phyloP scores from a whole-genome alignment of 2,113 vertebrate species.

The Aspidoscelis tigris region DNA sequence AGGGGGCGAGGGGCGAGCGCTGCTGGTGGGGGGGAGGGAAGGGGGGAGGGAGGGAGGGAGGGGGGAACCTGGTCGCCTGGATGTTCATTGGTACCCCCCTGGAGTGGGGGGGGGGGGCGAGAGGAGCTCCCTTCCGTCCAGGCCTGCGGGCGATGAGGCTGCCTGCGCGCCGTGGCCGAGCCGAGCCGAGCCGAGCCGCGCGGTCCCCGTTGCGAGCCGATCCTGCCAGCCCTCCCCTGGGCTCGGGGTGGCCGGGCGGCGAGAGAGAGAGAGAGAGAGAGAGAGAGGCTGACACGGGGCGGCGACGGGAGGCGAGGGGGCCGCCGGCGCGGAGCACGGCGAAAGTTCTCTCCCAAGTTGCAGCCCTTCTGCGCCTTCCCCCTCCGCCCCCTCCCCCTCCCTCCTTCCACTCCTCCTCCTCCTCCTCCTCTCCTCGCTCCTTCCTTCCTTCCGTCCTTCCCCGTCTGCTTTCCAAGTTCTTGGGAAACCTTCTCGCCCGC shows the following conservation, averaged over 20 bases:
- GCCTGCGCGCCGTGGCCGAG: neutral
- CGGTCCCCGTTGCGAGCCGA: too few species aligned
- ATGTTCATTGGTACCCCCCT: conserved; percentile 12
- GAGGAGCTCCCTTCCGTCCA: neutral
- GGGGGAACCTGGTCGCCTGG: conserved; percentile 67
- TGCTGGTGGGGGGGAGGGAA: neutral
- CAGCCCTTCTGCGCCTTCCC: conserved; percentile 81
- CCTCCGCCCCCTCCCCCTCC: neutral
- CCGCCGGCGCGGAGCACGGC: conserved; percentile 58
- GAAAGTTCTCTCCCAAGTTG: conserved; percentile 88
- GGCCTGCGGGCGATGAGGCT: too few species aligned
- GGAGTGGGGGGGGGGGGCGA: conserved; percentile 40
- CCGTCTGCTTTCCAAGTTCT: conserved; percentile 82
- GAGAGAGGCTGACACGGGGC: too few species aligned
- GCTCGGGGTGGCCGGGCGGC: too few species aligned
- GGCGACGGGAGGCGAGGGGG: neutral
- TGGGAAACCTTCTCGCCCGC: conserved; percentile 79
- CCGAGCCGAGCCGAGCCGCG: neutral
- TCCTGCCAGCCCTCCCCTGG: too few species aligned
- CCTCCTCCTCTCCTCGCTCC: conserved; percentile 62
- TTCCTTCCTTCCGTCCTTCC: conserved; percentile 32
- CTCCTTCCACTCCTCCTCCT: neutral
- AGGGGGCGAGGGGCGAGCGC: conserved; percentile 45
- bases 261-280: too few species aligned
- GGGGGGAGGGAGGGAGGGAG: conserved; percentile 52